Base-by-base conservation (phyloP, 2,113 vertebrate genomes). In the Hepsetus odoe region DNA sequence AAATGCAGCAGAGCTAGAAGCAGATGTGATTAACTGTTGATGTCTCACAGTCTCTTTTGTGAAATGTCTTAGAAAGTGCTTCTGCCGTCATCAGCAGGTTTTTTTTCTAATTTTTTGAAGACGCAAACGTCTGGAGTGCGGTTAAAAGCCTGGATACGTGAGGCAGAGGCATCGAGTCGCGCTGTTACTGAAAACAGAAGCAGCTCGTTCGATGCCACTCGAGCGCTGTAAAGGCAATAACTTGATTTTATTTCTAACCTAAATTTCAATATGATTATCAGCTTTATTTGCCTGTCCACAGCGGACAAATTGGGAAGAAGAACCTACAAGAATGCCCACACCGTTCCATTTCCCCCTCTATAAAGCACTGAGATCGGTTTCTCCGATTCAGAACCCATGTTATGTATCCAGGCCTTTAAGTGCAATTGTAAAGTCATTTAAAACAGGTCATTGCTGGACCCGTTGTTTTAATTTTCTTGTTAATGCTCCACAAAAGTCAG, bases 391-490 rank as follows among this genome's bases (percentile, higher is more conserved):
- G 9, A 18, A 3, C 12, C 56, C 4, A 5, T 38, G 35, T 35
- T 26, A 9, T 42, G 75, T 77, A 61, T 77, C 75, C 75, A 77
- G 75, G 51, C 55, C 30, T 79, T 83, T 72, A 85, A 85, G 83
- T 87, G 83, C 84, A 71, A 76, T 81, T 87, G 82, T 85, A 79
- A 83, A 84, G 81, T 85, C 84, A 84, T 84, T 79, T 84, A 61
- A 65, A 74, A 69, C 72, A 83, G 84, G 74, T 87, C 74, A 78
- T 77, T 86, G 82, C 84, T 80, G 84, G 86, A 84, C 65, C 32
- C 66, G 46, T 72, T 77, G 66, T 80, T 79, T 85, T 85, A 44
- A 76, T 81, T 81, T 81, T 79, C 86, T 81, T 87, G 86, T 86
- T 84, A 85, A 83, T 83, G 84, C 76, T 83, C 83, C 86, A 83